Conservation (phyloP, 2,888 invertebrate genomes). For the Dendrolimus houi region DNA sequence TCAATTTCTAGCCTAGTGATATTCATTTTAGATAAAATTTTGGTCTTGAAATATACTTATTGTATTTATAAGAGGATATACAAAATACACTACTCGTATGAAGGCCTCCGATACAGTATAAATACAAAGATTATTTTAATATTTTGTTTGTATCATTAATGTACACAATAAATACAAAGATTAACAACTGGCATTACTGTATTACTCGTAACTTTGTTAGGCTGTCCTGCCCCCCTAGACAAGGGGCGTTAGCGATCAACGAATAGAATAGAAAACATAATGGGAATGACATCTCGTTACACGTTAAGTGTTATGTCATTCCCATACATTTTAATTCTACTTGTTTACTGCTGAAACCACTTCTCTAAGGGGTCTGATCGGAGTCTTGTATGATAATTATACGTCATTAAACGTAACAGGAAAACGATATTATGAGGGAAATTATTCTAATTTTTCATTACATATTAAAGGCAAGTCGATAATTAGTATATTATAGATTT, state of each 20-base stretch:
- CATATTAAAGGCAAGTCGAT: neutral
- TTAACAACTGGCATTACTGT: slow-evolving; percentile 7
- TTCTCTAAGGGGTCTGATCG: neutral
- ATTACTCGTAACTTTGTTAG: slow-evolving; percentile 3
- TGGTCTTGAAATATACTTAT: slow-evolving; percentile 56
- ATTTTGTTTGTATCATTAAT: neutral
- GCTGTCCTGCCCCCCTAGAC: no score
- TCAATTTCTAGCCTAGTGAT: slow-evolving; percentile 48
- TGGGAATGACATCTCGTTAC: no score
- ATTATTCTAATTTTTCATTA: neutral
- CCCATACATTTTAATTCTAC: no score
- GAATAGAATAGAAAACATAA: no score
- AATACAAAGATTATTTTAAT: slow-evolving; percentile 25
- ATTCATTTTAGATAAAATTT: slow-evolving; percentile 48
- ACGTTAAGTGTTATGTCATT: no score
- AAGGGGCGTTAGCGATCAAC: no score
- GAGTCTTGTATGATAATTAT: neutral
- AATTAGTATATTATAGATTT: neutral
- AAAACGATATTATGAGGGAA: neutral
- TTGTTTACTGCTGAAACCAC: no score
- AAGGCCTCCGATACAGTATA: slow-evolving; percentile 66
- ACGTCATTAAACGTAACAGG: neutral
- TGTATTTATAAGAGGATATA: slow-evolving; percentile 18
- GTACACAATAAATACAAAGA: slow-evolving; percentile 19
- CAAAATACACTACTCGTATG: slow-evolving; percentile 47